Conservation (phyloP, 2,888 invertebrate species). For the Nemapogon koenigi region DNA sequence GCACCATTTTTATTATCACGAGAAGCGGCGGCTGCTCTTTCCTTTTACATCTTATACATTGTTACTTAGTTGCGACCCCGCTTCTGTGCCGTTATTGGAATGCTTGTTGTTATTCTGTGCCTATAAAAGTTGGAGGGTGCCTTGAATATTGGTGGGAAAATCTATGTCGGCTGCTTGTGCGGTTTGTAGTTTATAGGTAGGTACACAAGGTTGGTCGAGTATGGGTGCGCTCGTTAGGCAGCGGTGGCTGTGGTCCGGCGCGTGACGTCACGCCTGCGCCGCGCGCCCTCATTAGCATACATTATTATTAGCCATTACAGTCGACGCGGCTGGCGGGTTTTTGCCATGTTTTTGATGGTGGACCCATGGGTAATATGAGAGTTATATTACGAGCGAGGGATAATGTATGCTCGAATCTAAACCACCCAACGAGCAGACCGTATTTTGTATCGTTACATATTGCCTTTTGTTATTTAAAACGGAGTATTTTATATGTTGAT, state of each 20-base stretch:
- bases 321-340: conserved; percentile 39
- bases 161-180: too few species aligned
- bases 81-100: conserved; percentile 5
- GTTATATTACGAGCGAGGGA: neutral
- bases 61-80: conserved; percentile 6
- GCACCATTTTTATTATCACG: conserved; percentile 40
- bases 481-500: too few species aligned
- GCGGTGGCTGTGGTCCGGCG: conserved; percentile 47
- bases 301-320: conserved; percentile 59
- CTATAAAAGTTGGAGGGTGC: neutral
- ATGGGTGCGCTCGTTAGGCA: conserved; percentile 42
- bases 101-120: neutral
- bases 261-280: conserved; percentile 55
- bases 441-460: too few species aligned
- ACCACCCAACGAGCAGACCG: too few species aligned
- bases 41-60: conserved; percentile 16
- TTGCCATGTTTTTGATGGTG: conserved; percentile 47
- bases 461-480: too few species aligned
- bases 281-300: conserved; percentile 56
- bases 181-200: neutral
- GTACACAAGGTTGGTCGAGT: neutral
- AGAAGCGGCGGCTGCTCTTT: conserved; percentile 32
- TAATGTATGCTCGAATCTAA: too few species aligned
- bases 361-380: conserved; percentile 19
- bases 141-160: too few species aligned